Evolutionary conservation across 2,888 invertebrate genomes (phyloP), one percentile per base, ranked within the genome.

Genomic region (Drosophila subsilvestris): DNA sequence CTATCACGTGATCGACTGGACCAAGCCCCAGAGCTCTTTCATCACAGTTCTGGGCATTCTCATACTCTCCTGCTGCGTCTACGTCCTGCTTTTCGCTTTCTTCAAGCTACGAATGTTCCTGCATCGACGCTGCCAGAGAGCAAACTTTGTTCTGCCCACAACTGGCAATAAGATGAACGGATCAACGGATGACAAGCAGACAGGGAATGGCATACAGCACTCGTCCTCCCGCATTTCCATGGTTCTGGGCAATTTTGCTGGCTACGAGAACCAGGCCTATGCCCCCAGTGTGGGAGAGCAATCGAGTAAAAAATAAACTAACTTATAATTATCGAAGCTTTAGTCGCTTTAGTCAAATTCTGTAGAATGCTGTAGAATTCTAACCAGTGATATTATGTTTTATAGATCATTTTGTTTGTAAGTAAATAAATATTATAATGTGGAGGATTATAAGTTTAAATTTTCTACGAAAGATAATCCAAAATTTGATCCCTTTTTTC

Each of bases 1-100:
- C 71, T 97, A 97, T 89, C 94, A 94, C 37, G 94, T 96, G 0
- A 92, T 97, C 43, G 94, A 97, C 91, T 97, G 97, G 97, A 93
- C 93, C 67, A 93, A 94, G 60, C 95, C 96, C 0, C 92, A 93
- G 29, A 90, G 63, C 20, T 80, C 92, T 0, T 66, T 82, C 0
- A 29, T 84, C 22, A 91, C 91, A 0, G 88, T 91, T 0, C 2
- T 90, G 20, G 92, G 90, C 14, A 88, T 91, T 3, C 50, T 92
- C 1, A 5, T 90, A 3, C 78, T 92, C 0, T 88, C 88, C 18
- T 90, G 91, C 25, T 79, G 86, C 65, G 76, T 92, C 5, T 91
- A 92, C 63, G 80, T 87, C 18, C 42, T 88, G 29, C 85, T 92
- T 22, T 92, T 92, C 68, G 76, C 71, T 1, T 78, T 92, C 45